Evolutionary conservation across 2,113 vertebrate genomes (phyloP).

Genomic region (Pangasianodon gigas): DNA sequence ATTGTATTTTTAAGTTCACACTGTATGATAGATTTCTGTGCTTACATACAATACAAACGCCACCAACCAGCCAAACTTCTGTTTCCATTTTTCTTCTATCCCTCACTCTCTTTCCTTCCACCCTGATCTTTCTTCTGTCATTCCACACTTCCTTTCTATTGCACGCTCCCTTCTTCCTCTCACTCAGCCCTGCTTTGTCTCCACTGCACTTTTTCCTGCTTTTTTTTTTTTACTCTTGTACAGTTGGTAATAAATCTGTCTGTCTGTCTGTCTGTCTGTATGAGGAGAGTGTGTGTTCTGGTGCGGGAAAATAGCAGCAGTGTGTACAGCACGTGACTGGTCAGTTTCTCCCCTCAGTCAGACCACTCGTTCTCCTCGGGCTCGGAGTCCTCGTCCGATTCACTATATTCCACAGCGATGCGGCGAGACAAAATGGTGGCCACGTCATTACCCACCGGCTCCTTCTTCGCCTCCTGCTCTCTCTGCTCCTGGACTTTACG

Average conservation of each 20-base stretch:
- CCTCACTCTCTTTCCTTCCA: neutral
- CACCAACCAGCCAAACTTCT: neutral
- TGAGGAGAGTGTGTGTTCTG: slow-evolving; percentile 38
- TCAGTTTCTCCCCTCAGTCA: slow-evolving; percentile 67
- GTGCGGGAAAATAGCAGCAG: slow-evolving; percentile 46
- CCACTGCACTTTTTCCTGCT: neutral
- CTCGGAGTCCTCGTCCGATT: slow-evolving; percentile 92
- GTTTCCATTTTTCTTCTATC: neutral
- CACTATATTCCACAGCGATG: slow-evolving; percentile 93
- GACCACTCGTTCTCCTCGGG: slow-evolving; percentile 96
- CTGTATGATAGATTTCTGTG: slow-evolving; percentile 34
- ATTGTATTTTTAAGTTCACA: slow-evolving; percentile 23
- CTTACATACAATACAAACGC: slow-evolving; percentile 22
- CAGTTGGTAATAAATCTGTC: neutral
- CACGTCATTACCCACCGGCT: slow-evolving; percentile 90
- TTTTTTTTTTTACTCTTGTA: neutral
- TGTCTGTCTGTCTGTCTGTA: slow-evolving; percentile 2
- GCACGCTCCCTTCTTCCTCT: slow-evolving; percentile 1
- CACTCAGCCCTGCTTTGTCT: neutral
- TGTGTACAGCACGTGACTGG: neutral
- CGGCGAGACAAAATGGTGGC: slow-evolving; percentile 93
- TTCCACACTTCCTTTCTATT: slow-evolving; percentile 27
- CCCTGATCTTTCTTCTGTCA: neutral
- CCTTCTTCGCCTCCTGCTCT: slow-evolving; percentile 88
- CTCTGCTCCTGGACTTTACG: slow-evolving; percentile 96